Conservation (phyloP, 2,797 vertebrate species). For the Helarctos malayanus region DNA sequence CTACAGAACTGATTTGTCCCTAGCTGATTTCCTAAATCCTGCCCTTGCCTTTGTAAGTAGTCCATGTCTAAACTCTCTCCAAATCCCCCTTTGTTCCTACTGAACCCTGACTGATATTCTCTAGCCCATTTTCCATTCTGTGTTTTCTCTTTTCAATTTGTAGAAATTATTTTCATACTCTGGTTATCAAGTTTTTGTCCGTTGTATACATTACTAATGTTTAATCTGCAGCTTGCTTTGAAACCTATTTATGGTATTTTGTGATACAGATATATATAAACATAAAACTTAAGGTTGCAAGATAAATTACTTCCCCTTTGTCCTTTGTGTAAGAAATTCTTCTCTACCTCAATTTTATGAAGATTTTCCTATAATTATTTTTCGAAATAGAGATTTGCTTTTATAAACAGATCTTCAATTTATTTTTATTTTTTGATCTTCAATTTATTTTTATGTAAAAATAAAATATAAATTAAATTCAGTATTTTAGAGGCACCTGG, state of each 20-base stretch:
- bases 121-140: not conserved
- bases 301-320: not conserved
- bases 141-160: not conserved
- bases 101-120: not conserved
- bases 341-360: not conserved
- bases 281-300: not conserved
- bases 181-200: not conserved
- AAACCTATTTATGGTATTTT: not conserved
- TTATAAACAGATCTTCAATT: not conserved
- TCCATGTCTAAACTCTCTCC: not conserved
- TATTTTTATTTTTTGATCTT: not conserved
- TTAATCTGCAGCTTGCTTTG: not conserved
- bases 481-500: not conserved
- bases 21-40: not conserved
- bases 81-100: not conserved
- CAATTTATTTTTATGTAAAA: not conserved
- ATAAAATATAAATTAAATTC: not conserved
- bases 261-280: not conserved
- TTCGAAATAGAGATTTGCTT: not conserved
- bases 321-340: not conserved
- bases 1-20: not conserved
- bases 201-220: not conserved
- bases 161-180: not conserved
- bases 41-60: not conserved
- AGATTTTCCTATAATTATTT: not conserved